Conservation (phyloP, 2,888 invertebrate genomes). For the Cerceris ruficornis region DNA sequence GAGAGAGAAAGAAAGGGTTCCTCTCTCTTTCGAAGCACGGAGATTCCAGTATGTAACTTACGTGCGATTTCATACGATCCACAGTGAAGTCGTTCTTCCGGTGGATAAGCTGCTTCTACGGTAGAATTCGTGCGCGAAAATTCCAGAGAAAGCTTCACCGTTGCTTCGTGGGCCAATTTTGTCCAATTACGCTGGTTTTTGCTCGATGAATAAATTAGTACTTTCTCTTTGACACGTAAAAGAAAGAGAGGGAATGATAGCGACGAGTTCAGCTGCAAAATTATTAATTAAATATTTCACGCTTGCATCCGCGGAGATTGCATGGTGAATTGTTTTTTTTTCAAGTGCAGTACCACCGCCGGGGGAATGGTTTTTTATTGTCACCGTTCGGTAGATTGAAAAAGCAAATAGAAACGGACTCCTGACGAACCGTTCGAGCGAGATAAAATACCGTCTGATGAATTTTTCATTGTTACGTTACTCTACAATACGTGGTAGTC, state of each 20-base stretch:
- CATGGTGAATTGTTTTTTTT: no score
- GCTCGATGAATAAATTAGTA: no score
- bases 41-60: conserved; percentile 37
- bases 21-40: no score
- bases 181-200: background rate
- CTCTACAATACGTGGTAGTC: conserved; percentile 47
- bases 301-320: no score
- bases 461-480: conserved; percentile 48
- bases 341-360: no score
- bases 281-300: no score
- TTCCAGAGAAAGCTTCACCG: background rate
- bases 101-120: background rate
- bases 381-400: conserved; percentile 4
- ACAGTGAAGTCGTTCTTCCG: background rate
- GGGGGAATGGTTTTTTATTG: conserved; percentile 8
- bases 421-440: conserved; percentile 35
- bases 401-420: conserved; percentile 25
- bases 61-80: conserved; percentile 42
- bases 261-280: no score
- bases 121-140: background rate
- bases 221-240: no score
- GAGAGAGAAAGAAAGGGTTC: background rate
- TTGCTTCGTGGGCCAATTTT: background rate
- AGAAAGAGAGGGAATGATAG: no score
- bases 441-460: conserved; percentile 47